phyloP scores from a whole-genome alignment of 2,113 vertebrate genomes.

The Astatotilapia flaviijosephi region DNA sequence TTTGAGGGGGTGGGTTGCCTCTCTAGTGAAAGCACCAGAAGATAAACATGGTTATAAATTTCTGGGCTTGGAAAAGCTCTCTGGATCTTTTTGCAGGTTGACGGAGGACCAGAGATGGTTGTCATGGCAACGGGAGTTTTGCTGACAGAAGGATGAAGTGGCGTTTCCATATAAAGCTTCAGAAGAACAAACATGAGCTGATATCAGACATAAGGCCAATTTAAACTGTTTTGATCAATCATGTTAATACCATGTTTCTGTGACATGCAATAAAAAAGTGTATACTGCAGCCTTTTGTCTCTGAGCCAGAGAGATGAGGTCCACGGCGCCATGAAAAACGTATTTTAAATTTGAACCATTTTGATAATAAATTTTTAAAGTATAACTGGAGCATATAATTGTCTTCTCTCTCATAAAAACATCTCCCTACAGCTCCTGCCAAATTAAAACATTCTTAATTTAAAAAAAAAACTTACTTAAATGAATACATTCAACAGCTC shows the following conservation, averaged over 20 bases:
- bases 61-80: neutral
- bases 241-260: neutral
- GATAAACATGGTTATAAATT: neutral
- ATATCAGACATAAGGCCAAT: neutral
- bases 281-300: neutral
- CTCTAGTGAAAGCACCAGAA: neutral
- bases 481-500: neutral
- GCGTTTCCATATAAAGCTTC: neutral
- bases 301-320: neutral
- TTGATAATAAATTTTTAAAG: neutral
- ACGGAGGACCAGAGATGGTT: neutral
- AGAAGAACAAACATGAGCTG: neutral
- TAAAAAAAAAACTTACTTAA: accelerated
- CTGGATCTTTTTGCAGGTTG: neutral
- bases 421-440: neutral
- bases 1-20: accelerated
- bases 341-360: neutral
- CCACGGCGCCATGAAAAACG: accelerated
- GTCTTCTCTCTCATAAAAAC: neutral
- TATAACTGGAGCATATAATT: neutral
- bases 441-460: neutral
- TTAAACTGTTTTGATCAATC: neutral
- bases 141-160: neutral
- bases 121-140: neutral
- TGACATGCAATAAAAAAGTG: neutral